Evolutionary conservation across 2,797 vertebrate genomes (phyloP).

Genomic region (Serranus cabrilla): DNA sequence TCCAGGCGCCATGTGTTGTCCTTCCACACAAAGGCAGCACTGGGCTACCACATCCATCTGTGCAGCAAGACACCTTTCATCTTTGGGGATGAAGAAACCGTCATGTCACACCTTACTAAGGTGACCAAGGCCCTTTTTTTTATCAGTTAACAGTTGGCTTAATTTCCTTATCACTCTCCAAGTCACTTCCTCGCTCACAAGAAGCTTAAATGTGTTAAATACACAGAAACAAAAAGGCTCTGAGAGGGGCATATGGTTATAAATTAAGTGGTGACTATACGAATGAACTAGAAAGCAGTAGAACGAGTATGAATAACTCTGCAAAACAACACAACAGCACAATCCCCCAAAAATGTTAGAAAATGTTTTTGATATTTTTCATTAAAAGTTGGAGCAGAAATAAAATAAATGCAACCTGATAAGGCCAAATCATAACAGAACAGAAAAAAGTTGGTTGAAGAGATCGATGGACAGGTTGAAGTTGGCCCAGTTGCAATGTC

Average conservation of each 20-base stretch:
- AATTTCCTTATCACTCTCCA: not conserved
- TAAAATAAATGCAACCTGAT: not conserved
- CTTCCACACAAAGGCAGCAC: conserved; percentile 78
- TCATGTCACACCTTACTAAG: conserved; percentile 89
- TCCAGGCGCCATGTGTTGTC: conserved; percentile 90
- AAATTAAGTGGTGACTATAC: not conserved
- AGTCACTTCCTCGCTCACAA: not conserved
- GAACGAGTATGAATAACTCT: not conserved
- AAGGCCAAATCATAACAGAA: no score
- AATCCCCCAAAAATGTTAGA: not conserved
- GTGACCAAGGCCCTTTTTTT: conserved; percentile 69
- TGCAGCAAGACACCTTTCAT: conserved; percentile 89
- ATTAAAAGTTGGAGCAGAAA: not conserved
- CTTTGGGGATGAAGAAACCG: conserved; percentile 90
- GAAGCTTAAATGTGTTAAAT: not conserved
- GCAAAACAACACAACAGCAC: not conserved
- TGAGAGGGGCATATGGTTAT: not conserved
- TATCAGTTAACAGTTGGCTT: conserved; percentile 7
- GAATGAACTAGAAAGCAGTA: not conserved
- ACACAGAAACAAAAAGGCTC: not conserved
- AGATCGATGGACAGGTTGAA: not conserved
- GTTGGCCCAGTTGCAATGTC: not conserved
- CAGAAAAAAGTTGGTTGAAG: not conserved
- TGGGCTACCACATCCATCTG: conserved; percentile 89
- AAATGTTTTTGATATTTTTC: not conserved